Evolutionary conservation across 2,888 invertebrate species (phyloP), one percentile per base, ranked within the genome.

Genomic region (Branchipolynoe longqiensis): DNA sequence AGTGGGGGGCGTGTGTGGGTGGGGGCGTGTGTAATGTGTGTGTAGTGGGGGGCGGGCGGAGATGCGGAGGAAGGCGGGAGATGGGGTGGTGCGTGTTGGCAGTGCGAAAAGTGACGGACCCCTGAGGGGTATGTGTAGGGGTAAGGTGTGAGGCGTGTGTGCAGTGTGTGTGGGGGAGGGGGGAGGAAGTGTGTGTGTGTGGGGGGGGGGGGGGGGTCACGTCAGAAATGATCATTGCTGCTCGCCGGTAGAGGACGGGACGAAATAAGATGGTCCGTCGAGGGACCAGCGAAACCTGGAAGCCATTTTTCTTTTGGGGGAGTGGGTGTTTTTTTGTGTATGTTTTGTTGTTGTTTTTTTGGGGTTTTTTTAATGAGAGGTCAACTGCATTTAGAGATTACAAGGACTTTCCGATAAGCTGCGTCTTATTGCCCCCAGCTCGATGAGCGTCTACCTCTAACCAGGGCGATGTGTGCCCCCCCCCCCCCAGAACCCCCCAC

Each of bases 191-290:
- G 62, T n/a, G 14, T 14, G 69, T 18, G 69, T 14, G 14, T 14
- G 36, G 69, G 38, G 69, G 58, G 14, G 38, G 36, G 28, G 54
- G 48, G 14, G 54, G 54, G 31, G 22, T 12, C 48, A 41, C 48
- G 78, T 78, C 78, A 48, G 1, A 48, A 78, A 41, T 41, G 12
- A 78, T 78, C 78, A 78, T 8, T 48, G 78, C 41, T 33, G 41
- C 48, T 8, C 41, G 8, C 78, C 78, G 18, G 78, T 31, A 54
- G 78, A 78, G 28, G 33, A 33, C 22, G 58, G 3, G 56, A 1
- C 28, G 56, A 33, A 82, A 58, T 82, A 25, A 14, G 25, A 56
- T 82, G 48, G 25, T 0, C 38, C 31, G 1, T 41, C 78, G n/a
- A 3, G 28, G 62, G 25, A 62, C 28, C 31, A 31, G 62, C 31